Base-by-base conservation (phyloP, 2,113 vertebrate species). In the Cettia cetti region DNA sequence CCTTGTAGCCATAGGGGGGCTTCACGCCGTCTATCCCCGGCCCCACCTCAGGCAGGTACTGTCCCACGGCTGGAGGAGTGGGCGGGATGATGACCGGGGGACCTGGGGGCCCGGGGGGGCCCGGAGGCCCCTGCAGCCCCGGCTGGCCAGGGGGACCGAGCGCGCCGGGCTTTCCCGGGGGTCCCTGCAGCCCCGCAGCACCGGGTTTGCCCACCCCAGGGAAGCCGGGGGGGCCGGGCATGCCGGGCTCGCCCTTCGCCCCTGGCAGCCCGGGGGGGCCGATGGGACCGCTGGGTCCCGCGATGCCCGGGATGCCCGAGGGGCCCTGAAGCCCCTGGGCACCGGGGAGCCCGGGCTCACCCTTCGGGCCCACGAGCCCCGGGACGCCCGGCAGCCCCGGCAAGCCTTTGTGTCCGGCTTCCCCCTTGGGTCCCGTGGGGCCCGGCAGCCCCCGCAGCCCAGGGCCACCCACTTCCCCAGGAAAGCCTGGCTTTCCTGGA, bases 251-350 rank as follows among this genome's bases (percentile, higher is more conserved):
- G 20, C 99, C 99, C 95, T 99, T 99, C 3, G 97, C 96, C 13
- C 99, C 99, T 1, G 97, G 97, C 89, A 98, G 95, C 74, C 99
- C 99, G 6, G 99, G 98, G 42, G 98, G 97, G 7, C 99, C 99
- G 13, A 99, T 98, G 82, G 98, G 98, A 20, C 99, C 99, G 6
- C 98, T 98, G 72, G 98, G 97, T 24, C 99, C 99, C 20, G 97
- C 91, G 26, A 99, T 98, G 56, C 99, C 99, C 5, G 99, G 99
- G 91, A 99, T 99, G 82, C 99, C 99, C 7, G 98, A 97, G 37
- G 98, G 98, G 9, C 99, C 99, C 96, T 99, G 99, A 33, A 98
- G 97, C 6, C 99, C 99, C 82, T 98, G 96, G 35, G 98, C 98
- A 2, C 99, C 99, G 1, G 98, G 98, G 63, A 98, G 96, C 86